These are phyloP conservation scores for Scopus umbretta DNA, from an alignment of 2,113 vertebrate genomes.

Conservation along the genomic window DNA sequence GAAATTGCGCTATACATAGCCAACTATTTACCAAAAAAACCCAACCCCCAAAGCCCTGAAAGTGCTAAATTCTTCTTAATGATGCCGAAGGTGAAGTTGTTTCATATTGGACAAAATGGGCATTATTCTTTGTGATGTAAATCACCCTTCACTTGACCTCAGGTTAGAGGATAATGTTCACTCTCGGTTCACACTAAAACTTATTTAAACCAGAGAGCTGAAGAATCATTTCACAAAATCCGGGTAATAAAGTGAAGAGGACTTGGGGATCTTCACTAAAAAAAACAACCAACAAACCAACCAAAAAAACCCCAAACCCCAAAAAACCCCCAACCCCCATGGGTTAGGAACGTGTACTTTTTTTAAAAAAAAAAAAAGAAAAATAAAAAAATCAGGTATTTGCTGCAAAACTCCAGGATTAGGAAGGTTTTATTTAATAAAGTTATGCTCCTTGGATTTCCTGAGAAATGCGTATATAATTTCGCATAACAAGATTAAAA, in stretches of 20 bases:
- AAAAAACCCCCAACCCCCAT: neutral
- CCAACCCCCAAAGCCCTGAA: constrained; percentile 18
- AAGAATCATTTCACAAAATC: constrained; percentile 52
- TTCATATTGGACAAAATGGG: constrained; percentile 58
- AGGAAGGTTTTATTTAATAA: constrained; percentile 7
- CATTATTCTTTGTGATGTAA: constrained; percentile 62
- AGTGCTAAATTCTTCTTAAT: constrained; percentile 63
- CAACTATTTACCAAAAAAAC: neutral
- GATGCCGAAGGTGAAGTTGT: constrained; percentile 64
- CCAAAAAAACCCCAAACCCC: too few species aligned
- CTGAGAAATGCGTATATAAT: constrained; percentile 24
- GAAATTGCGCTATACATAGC: constrained; percentile 8
- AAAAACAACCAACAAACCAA: neutral
- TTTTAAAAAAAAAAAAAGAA: too few species aligned
- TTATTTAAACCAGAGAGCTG: constrained; percentile 37
- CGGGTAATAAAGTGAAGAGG: neutral
- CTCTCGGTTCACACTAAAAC: constrained; percentile 48
- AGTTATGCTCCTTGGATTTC: constrained; percentile 4
- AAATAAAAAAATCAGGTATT: neutral
- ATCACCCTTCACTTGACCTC: constrained; percentile 57
- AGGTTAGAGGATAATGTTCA: constrained; percentile 55
- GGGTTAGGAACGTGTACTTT: neutral
- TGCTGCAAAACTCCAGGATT: neutral
- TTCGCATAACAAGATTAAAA: constrained; percentile 41
- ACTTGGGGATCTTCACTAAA: constrained; percentile 1